A percentile compares a stretch with the other conserved stretches of the same genome.
These are phyloP conservation scores for Paguma larvata DNA, from an alignment of 2,797 vertebrate species.

Conservation along the genomic window DNA sequence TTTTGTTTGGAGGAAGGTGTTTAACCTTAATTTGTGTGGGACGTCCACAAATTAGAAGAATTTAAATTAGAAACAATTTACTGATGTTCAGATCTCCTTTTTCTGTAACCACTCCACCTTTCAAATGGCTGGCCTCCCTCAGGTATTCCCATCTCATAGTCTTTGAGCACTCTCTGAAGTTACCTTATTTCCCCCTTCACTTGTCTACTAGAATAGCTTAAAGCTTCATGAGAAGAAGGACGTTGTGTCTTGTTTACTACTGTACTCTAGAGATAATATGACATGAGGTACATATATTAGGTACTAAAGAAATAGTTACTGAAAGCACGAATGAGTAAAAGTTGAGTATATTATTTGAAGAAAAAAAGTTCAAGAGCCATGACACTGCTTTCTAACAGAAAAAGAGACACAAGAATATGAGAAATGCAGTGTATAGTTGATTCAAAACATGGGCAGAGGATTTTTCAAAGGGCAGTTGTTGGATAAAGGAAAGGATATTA, in stretches of 20 bases:
- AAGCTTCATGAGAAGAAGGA: neutral
- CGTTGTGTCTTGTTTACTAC: neutral
- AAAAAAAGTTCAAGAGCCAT: neutral
- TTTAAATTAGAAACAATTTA: conserved; percentile 53
- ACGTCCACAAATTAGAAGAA: neutral
- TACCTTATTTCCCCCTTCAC: neutral
- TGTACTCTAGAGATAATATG: neutral
- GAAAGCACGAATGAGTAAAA: neutral
- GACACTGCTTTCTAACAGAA: neutral
- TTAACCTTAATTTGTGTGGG: neutral
- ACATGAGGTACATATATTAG: neutral
- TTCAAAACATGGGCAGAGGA: neutral
- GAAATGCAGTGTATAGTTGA: neutral
- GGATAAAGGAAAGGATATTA: neutral
- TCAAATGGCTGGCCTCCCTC: neutral
- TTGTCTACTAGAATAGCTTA: neutral
- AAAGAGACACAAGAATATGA: neutral
- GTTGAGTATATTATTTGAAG: neutral
- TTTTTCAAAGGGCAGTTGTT: neutral
- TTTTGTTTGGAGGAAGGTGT: conserved; percentile 70
- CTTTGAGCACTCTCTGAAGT: neutral
- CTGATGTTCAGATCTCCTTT: conserved; percentile 39
- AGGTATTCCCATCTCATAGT: neutral
- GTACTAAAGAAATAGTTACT: neutral
- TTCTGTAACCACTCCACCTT: neutral